Conservation (phyloP, 2,113 vertebrate genomes). For the Lagopus leucura region DNA sequence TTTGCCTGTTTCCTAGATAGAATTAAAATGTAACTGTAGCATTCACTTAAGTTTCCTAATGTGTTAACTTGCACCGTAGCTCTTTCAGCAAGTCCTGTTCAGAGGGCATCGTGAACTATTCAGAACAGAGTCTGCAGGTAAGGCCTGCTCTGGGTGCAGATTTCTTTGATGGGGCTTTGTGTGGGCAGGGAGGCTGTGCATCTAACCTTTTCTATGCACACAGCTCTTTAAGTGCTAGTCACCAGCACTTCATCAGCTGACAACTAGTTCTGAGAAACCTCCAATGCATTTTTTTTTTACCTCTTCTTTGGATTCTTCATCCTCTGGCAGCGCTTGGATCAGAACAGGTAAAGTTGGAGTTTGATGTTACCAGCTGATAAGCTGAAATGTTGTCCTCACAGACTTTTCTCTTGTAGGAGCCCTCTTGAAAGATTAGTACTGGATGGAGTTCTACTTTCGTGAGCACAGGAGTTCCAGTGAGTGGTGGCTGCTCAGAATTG, state of each 20-base stretch:
- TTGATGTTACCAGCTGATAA: not conserved
- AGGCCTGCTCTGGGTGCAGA: not conserved
- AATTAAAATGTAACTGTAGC: not conserved
- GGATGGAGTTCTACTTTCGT: not conserved
- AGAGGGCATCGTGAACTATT: not conserved
- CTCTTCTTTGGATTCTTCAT: not conserved
- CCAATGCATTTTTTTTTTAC: not conserved
- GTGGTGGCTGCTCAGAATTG: not conserved
- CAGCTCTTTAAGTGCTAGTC: not conserved
- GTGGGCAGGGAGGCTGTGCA: not conserved
- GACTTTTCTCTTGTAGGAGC: not conserved
- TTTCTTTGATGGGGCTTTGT: not conserved
- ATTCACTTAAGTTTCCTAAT: not conserved
- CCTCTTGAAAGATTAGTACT: not conserved
- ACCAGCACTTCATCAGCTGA: not conserved
- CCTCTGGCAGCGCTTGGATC: not conserved
- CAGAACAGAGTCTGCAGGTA: not conserved
- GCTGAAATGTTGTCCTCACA: not conserved
- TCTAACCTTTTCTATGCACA: not conserved
- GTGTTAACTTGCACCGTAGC: not conserved
- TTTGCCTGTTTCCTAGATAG: not conserved
- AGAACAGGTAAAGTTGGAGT: not conserved
- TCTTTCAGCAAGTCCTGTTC: not conserved
- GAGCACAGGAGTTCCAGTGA: not conserved
- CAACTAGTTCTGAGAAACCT: not conserved